A percentile compares a stretch with the other conserved stretches of the same genome.
Evolutionary conservation across 2,113 vertebrate genomes (phyloP).

Genomic region (Hirundichthys speculiger): DNA sequence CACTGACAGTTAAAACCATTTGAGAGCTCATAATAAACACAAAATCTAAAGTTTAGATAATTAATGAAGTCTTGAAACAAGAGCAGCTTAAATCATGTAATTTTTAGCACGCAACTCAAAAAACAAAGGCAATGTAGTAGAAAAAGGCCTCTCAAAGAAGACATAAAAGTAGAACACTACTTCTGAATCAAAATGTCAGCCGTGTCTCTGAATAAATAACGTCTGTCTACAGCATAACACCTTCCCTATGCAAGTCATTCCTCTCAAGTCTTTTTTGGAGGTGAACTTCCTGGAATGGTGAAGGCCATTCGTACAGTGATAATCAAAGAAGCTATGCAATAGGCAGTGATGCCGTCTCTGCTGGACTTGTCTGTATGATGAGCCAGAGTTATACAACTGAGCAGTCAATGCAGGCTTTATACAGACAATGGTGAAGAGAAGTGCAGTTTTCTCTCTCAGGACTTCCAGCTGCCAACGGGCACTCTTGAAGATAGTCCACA

Average conservation of each 20-base stretch:
- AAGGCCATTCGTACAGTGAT: constrained; percentile 18
- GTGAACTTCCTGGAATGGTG: constrained; percentile 10
- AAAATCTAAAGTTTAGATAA: constrained; percentile 55
- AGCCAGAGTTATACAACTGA: not conserved
- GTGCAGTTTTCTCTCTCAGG: too few relatives aligned
- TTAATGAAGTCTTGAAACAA: constrained; percentile 65
- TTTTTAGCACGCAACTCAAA: constrained; percentile 51
- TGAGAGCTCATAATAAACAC: constrained; percentile 59
- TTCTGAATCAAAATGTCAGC: constrained; percentile 65
- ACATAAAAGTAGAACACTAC: constrained; percentile 43
- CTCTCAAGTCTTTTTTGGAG: constrained; percentile 34
- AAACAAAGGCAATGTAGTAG: constrained; percentile 40
- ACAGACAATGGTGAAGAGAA: too few relatives aligned
- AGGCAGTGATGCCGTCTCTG: constrained; percentile 28
- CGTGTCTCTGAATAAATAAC: constrained; percentile 60
- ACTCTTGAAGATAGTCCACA: too few relatives aligned
- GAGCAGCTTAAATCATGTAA: constrained; percentile 59
- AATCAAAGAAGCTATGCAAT: constrained; percentile 44
- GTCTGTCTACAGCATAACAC: constrained; percentile 36
- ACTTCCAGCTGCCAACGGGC: too few relatives aligned
- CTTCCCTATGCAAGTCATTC: constrained; percentile 27
- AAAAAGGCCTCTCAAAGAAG: constrained; percentile 48
- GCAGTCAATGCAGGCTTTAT: not conserved
- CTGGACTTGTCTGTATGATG: constrained; percentile 27
- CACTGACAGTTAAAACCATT: constrained; percentile 54